These are phyloP conservation scores for Misgurnus mizolepis DNA, from an alignment of 2,113 vertebrate genomes.

Conservation along the genomic window DNA sequence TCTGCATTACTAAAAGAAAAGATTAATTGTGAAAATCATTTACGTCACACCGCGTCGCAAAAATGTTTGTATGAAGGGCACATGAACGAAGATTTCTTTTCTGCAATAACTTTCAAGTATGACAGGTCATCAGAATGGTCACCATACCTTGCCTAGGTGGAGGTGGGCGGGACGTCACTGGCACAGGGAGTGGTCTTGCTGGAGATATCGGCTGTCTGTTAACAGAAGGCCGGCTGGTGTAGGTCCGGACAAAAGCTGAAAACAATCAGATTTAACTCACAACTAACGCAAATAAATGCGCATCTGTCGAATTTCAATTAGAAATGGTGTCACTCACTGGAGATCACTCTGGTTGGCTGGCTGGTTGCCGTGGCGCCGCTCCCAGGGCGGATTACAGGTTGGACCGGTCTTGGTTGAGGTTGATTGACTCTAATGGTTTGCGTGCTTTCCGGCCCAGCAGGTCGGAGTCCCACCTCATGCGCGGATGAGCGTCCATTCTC, in stretches of 20 bases:
- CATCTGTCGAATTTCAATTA: background rate
- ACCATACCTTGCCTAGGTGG: slow-evolving; percentile 49
- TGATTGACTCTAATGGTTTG: slow-evolving; percentile 46
- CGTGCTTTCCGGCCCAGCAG: background rate
- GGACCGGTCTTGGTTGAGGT: slow-evolving; percentile 8
- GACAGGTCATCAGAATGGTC: too few relatives aligned
- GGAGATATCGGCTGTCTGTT: slow-evolving; percentile 40
- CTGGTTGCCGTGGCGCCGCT: background rate
- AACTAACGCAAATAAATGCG: background rate
- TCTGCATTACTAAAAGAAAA: background rate
- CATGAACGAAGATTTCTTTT: too few relatives aligned
- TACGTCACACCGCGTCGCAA: too few relatives aligned
- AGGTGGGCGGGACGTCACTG: slow-evolving; percentile 33
- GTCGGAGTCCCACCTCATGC: background rate
- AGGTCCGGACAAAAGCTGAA: slow-evolving; percentile 44
- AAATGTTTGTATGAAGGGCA: too few relatives aligned
- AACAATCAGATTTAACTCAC: background rate
- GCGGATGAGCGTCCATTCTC: slow-evolving; percentile 8
- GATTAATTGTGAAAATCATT: too few relatives aligned
- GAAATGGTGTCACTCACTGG: slow-evolving; percentile 59
- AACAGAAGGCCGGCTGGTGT: slow-evolving; percentile 40
- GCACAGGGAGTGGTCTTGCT: slow-evolving; percentile 39
- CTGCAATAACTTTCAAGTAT: too few relatives aligned
- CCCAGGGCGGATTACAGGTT: background rate
- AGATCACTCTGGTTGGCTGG: slow-evolving; percentile 54